phyloP scores from a whole-genome alignment of 2,888 invertebrate genomes.

The Mechanitis mazaeus region DNA sequence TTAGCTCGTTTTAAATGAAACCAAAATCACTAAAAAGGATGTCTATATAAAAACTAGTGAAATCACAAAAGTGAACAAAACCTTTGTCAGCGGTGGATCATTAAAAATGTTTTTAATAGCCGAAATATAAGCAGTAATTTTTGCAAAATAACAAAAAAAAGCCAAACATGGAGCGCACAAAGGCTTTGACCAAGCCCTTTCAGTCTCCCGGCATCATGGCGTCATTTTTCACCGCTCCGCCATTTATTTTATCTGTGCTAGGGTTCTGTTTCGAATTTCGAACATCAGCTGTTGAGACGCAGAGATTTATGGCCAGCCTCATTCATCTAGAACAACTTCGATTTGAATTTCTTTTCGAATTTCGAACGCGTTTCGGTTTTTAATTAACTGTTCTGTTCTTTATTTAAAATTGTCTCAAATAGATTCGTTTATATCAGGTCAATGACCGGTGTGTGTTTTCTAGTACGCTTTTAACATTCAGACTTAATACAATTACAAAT shows the following conservation, averaged over 20 bases:
- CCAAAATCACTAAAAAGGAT: constrained; percentile 1
- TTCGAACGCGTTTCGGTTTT: constrained; percentile 2
- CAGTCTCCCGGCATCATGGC: constrained; percentile 62
- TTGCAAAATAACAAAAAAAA: constrained; percentile 18
- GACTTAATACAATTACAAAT: too few species aligned
- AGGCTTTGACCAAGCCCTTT: constrained; percentile 64
- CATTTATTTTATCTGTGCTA: constrained; percentile 76
- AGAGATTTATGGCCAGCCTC: constrained; percentile 69
- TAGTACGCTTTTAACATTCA: too few species aligned
- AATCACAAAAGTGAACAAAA: constrained; percentile 1
- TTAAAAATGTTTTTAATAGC: constrained; percentile 25
- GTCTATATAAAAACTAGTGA: neutral
- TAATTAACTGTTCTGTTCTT: constrained; percentile 4
- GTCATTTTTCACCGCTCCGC: constrained; percentile 74
- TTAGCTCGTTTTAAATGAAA: neutral
- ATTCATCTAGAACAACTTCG: constrained; percentile 64
- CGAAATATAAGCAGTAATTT: constrained; percentile 24
- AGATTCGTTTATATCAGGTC: neutral
- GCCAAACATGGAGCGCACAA: constrained; percentile 28
- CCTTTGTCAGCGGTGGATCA: constrained; percentile 14
- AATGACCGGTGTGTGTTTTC: too few species aligned
- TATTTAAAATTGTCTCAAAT: neutral
- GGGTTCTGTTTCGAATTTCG: constrained; percentile 58
- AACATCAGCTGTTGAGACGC: constrained; percentile 71
- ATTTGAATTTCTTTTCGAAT: constrained; percentile 41